Evolutionary conservation across 2,797 vertebrate genomes (phyloP), one percentile per base, ranked within the genome.

Genomic region (Threskiornis aethiopicus): DNA sequence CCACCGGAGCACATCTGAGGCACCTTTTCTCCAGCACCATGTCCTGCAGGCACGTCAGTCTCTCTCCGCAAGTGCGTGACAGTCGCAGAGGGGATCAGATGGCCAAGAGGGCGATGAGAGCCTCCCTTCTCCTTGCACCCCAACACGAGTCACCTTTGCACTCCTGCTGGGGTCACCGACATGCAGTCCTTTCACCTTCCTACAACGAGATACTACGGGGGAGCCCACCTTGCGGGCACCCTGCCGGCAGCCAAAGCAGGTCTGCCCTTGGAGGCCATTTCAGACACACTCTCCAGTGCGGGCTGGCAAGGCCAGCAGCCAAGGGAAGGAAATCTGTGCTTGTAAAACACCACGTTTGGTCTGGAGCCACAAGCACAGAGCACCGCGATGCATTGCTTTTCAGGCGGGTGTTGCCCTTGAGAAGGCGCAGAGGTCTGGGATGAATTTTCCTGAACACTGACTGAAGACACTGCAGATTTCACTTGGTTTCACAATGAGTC

Each of bases 401-500:
- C 11, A 46, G 75, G 44, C 2, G 0, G 72, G 42, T 47, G 49
- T 9, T 88, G 79, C 64, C 82, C 87, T 81, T 62, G 91, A 88
- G 80, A 75, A 88, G 31, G n/a, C 2, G 3, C 65, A 72, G 54
- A 70, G 66, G 64, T 83, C 59, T 73, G 44, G 49, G 33, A 24
- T 79, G 71, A 79, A 59, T 95, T 81, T 93, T 75, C 71, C 64
- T 54, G 21, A 69, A 28, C 16, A 9, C 70, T n/a, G 65, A 31
- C 81, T 72, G 90, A 90, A 89, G 77, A 87, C 1, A 0, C 79
- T 33, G 58, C 65, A 31, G 81, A 59, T 92, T 81, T 28, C 77
- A 54, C 57, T 79, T 52, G 33, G 46, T 80, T 77, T 96, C 90
- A 85, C 80, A 66, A 90, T 71, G 95, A 97, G 84, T 94, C 76